Conservation (phyloP, 2,888 invertebrate genomes). For the Synanthedon tipuliformis region DNA sequence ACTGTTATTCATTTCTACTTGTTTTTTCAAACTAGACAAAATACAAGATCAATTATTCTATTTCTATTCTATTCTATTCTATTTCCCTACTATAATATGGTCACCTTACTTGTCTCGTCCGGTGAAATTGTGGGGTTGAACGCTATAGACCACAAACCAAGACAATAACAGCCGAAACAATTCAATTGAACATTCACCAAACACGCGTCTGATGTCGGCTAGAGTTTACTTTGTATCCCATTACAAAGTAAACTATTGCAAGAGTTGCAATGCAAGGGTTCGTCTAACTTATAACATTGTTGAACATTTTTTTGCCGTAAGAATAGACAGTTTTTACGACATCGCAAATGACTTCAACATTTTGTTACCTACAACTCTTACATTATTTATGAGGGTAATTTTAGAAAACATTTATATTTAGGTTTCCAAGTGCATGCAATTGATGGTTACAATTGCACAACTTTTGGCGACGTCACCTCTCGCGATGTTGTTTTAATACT, state of each 20-base stretch:
- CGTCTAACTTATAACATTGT: constrained; percentile 44
- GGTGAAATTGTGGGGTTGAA: neutral
- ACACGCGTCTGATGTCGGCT: constrained; percentile 24
- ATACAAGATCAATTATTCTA: too few relatives aligned
- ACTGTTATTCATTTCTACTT: too few relatives aligned
- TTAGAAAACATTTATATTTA: neutral
- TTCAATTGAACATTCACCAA: constrained; percentile 32
- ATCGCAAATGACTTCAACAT: constrained; percentile 27
- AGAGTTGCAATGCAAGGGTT: constrained; percentile 57
- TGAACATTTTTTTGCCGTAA: constrained; percentile 32
- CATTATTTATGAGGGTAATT: constrained; percentile 3
- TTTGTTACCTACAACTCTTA: constrained; percentile 8
- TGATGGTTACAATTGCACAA: too few relatives aligned
- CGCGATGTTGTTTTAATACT: too few relatives aligned
- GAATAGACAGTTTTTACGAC: constrained; percentile 26
- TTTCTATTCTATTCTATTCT: too few relatives aligned
- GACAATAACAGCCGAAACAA: constrained; percentile 31
- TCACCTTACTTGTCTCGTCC: neutral
- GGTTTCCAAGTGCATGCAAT: neutral
- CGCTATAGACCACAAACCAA: constrained; percentile 16
- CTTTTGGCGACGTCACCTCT: too few relatives aligned
- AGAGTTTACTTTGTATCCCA: constrained; percentile 37
- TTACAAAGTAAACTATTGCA: too few relatives aligned
- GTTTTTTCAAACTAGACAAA: too few relatives aligned
- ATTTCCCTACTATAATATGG: too few relatives aligned